phyloP scores from a whole-genome alignment of 2,888 invertebrate genomes.

The Lobophora halterata region DNA sequence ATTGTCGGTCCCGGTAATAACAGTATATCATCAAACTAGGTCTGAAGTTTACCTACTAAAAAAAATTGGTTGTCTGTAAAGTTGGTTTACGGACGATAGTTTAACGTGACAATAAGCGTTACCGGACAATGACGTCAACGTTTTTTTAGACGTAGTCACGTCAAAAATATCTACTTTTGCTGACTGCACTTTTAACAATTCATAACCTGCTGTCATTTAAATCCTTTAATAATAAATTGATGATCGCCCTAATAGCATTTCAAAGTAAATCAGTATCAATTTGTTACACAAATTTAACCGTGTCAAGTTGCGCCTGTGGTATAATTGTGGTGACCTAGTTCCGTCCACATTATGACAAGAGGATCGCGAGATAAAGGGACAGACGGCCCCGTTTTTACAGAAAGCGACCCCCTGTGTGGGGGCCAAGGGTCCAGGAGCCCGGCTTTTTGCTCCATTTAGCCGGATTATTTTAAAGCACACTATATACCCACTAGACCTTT shows the following conservation, averaged over 20 bases:
- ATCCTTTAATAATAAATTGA: neutral
- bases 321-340: conserved; percentile 67
- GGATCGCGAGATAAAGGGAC: conserved; percentile 29
- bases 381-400: conserved; percentile 28
- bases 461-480: conserved; percentile 1
- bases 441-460: neutral
- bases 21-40: too few species aligned
- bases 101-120: too few species aligned
- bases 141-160: too few species aligned
- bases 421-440: neutral
- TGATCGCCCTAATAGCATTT: neutral
- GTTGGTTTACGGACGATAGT: too few species aligned
- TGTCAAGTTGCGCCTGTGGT: conserved; percentile 50
- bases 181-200: too few species aligned
- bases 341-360: conserved; percentile 38
- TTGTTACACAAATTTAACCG: conserved; percentile 57
- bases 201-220: conserved; percentile 1
- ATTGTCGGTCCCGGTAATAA: too few species aligned
- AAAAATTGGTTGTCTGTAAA: too few species aligned
- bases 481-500: neutral
- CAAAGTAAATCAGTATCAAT: conserved; percentile 49
- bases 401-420: conserved; percentile 14
- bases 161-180: too few species aligned
- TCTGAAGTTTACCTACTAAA: too few species aligned
- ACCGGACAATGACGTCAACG: too few species aligned